Conservation (phyloP, 1,140 invertebrate species). For the Saccostrea glomerata region DNA sequence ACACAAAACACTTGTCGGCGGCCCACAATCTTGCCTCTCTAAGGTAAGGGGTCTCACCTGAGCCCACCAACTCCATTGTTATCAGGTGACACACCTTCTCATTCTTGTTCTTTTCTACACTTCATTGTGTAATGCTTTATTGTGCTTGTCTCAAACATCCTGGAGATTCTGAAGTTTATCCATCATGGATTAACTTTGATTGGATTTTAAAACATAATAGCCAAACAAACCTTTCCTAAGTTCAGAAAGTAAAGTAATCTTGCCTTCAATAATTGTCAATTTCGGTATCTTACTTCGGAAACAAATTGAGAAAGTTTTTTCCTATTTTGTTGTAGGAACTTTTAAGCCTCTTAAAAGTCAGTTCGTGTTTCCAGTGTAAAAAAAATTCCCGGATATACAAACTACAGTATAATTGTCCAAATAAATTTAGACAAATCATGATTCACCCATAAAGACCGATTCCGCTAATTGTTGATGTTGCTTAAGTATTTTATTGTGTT, state of each 20-base stretch:
- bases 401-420: constrained; percentile 31
- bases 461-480: constrained; percentile 24
- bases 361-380: constrained; percentile 29
- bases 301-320: constrained; percentile 35
- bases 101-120: constrained; percentile 34
- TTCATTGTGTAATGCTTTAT: constrained; percentile 35
- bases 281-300: constrained; percentile 29
- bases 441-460: constrained; percentile 27
- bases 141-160: constrained; percentile 30
- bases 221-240: constrained; percentile 33
- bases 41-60: constrained; percentile 34
- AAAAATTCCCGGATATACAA: constrained; percentile 36
- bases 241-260: constrained; percentile 35
- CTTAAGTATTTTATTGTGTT: constrained; percentile 38
- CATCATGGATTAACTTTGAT: constrained; percentile 35
- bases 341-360: constrained; percentile 35
- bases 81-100: constrained; percentile 32
- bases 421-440: constrained; percentile 37
- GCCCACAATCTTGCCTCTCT: constrained; percentile 29
- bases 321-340: constrained; percentile 13
- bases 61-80: background rate
- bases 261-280: constrained; percentile 25
- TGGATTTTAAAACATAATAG: constrained; percentile 37
- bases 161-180: constrained; percentile 33
- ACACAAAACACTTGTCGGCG: constrained; percentile 21